Evolutionary conservation across 2,888 invertebrate genomes (phyloP).

Genomic region (Platycheirus rosarum): DNA sequence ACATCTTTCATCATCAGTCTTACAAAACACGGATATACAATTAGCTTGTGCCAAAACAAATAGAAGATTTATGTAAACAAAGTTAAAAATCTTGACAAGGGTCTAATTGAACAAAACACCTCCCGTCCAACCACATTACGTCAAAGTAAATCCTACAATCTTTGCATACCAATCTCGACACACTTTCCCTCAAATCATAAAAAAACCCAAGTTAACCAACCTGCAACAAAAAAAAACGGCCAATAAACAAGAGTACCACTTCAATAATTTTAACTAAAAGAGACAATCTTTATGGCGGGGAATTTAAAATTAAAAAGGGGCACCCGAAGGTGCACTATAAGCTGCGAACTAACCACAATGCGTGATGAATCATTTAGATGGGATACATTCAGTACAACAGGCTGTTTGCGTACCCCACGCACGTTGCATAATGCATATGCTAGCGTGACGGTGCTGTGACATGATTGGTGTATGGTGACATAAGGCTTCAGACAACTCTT

Average conservation of each 20-base stretch:
- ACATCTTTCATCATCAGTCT: too few species aligned
- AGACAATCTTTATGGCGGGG: background rate
- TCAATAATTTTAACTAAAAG: background rate
- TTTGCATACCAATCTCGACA: slow-evolving; percentile 67
- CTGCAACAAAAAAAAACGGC: background rate
- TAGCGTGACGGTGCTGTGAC: too few species aligned
- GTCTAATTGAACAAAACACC: slow-evolving; percentile 39
- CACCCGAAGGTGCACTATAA: background rate
- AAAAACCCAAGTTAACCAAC: background rate
- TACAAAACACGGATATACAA: background rate
- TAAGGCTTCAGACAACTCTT: slow-evolving; percentile 22
- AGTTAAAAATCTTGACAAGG: background rate
- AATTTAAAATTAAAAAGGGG: background rate
- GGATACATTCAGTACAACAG: slow-evolving; percentile 26
- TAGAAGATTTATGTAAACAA: too few species aligned
- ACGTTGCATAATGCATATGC: slow-evolving; percentile 33
- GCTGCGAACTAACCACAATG: background rate
- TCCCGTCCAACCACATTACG: slow-evolving; percentile 33
- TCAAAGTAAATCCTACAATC: slow-evolving; percentile 36
- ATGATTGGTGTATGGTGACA: slow-evolving; percentile 30
- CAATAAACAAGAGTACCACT: slow-evolving; percentile 12
- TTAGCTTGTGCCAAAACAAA: background rate
- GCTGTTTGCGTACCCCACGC: slow-evolving; percentile 44
- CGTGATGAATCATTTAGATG: slow-evolving; percentile 55
- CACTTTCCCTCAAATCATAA: slow-evolving; percentile 52